Evolutionary conservation across 2,888 invertebrate species (phyloP), one percentile per base, ranked within the genome.

Genomic region (Trissolcus japonicus): DNA sequence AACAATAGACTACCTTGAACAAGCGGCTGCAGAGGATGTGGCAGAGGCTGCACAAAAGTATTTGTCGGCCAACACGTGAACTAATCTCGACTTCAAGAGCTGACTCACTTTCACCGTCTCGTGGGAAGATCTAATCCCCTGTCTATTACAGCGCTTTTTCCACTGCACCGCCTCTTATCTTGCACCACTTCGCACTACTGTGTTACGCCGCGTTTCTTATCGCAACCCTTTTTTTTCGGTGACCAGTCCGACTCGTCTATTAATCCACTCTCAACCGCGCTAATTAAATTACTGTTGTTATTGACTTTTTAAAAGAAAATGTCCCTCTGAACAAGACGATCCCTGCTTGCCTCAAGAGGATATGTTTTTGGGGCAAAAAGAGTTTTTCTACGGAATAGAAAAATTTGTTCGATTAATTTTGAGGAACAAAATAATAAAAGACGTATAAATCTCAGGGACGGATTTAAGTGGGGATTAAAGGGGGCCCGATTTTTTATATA

Each of bases 1-100:
- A 83, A 85, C 86, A 85, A 85, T 86, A 81, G 83, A 80, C 82
- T 83, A 84, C 85, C 85, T 86, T 85, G 85, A 85, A 81, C 69
- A 79, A 67, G 63, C 74, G 79, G 78, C 66, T 63, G 57, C 73
- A 54, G 72, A 83, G 82, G 80, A 83, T 81, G 79, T 80, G 78
- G 76, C 80, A 77, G 80, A 82, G 81, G 79, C 80, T 80, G 79
- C 71, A 79, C 73, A 75, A 79, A 78, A 79, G 78, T 74, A 66
- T 76, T 80, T 82, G 80, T 80, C 79, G 80, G 82, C 80, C 80
- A 81, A 81, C 82, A 80, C 83, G 82, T 83, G 81, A 83, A 83
- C 82, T 82, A 82, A 84, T 83, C 82, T 82, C 76, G 51, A 21
- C 55, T 67, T 19, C 43, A 46, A 55, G 62, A 65, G 76, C 65